Conservation (phyloP, 2,888 invertebrate species). For the Eristalis pertinax region DNA sequence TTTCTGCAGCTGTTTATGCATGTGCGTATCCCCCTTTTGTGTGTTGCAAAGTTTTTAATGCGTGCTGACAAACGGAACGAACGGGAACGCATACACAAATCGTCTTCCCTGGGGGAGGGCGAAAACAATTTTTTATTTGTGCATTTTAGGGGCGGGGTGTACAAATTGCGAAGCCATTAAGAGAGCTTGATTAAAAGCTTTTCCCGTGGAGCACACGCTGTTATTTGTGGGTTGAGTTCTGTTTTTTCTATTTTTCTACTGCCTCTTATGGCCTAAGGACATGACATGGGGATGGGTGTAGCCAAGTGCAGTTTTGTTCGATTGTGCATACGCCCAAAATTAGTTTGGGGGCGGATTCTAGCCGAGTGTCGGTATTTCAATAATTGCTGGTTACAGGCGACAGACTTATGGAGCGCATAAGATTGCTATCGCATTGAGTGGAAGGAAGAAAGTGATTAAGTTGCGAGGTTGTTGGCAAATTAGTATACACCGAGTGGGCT, state of each 20-base stretch:
- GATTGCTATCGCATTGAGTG: conserved; percentile 36
- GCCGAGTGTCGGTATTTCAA: conserved; percentile 25
- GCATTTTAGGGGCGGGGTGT: conserved; percentile 55
- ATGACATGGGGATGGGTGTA: neutral
- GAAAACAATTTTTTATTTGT: conserved; percentile 42
- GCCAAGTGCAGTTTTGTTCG: conserved; percentile 25
- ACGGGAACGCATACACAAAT: neutral
- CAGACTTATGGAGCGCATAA: conserved; percentile 15
- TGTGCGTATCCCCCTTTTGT: conserved; percentile 50
- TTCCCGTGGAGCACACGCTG: conserved; percentile 20
- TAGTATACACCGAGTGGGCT: neutral
- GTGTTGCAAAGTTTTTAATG: conserved; percentile 47
- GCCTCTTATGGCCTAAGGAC: conserved; percentile 21
- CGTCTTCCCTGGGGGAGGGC: conserved; percentile 24
- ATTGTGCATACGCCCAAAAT: conserved; percentile 36
- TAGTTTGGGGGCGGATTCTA: conserved; percentile 46
- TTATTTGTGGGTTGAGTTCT: neutral
- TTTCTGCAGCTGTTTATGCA: conserved; percentile 28
- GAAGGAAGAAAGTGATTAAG: neutral
- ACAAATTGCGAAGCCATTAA: conserved; percentile 35
- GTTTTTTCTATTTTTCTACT: neutral
- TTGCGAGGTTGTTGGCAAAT: neutral
- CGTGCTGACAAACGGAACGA: conserved; percentile 28
- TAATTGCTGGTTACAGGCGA: conserved; percentile 38
- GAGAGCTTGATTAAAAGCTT: conserved; percentile 59